Evolutionary conservation across 2,113 vertebrate species (phyloP).

Genomic region (Pterophyllum scalare): DNA sequence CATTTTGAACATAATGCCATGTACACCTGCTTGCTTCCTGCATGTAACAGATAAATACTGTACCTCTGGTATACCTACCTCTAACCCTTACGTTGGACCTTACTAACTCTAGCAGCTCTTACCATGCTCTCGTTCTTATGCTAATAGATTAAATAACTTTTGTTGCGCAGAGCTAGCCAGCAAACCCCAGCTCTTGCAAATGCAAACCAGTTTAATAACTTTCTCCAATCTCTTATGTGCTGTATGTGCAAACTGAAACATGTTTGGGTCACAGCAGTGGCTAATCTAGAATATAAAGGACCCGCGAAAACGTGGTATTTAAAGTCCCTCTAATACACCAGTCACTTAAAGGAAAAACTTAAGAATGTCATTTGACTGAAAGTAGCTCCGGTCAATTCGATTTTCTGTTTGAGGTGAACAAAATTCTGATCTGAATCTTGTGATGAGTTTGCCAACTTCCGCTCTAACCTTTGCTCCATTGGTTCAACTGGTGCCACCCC

Average conservation of each 20-base stretch:
- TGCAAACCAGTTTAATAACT: constrained; percentile 1
- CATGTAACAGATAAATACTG: constrained; percentile 32
- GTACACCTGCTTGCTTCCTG: constrained; percentile 33
- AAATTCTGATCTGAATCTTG: constrained; percentile 56
- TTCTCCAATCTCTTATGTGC: neutral
- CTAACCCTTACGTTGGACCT: constrained; percentile 62
- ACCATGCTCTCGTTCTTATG: neutral
- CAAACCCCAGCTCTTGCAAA: neutral
- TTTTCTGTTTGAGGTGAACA: constrained; percentile 22
- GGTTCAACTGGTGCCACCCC: constrained; percentile 50
- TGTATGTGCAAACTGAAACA: constrained; percentile 21
- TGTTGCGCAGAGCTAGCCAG: constrained; percentile 13
- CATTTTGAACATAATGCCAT: neutral
- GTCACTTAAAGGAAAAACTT: neutral
- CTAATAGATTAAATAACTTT: constrained; percentile 1
- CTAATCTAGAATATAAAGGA: constrained; percentile 2
- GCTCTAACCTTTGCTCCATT: constrained; percentile 60
- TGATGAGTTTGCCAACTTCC: constrained; percentile 36
- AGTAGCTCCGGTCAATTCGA: constrained; percentile 19
- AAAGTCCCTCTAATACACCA: constrained; percentile 22
- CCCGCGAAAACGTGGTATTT: constrained; percentile 10
- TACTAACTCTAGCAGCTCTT: constrained; percentile 47
- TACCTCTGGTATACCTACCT: constrained; percentile 58
- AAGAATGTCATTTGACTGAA: constrained; percentile 12
- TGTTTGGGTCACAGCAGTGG: constrained; percentile 22